Evolutionary conservation across 2,888 invertebrate species (phyloP), one percentile per base, ranked within the genome.

Genomic region (Vesta saturnalis): DNA sequence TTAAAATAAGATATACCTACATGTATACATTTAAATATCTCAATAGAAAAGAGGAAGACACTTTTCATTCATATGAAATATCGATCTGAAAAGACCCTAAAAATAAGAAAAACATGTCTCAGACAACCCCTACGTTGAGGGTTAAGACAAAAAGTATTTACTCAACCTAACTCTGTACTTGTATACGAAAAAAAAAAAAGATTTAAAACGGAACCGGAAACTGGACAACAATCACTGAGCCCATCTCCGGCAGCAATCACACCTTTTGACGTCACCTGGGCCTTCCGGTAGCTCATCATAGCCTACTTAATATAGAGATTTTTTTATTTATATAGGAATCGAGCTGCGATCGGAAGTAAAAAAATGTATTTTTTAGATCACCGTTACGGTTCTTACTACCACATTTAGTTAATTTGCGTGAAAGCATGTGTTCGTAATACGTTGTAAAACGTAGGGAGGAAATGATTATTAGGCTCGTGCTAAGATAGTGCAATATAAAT

Each of bases 231-330:
- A 80, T 81, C 82, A 82, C 76, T 72, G 77, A 74, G 81, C 81
- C 77, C 81, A 83, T 83, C 83, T 83, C 83, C 83, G 83, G 80
- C 77, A 75, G 75, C 78, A 80, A 80, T 81, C 80, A 78, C 81
- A 79, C 81, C 80, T 81, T 78, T 72, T 80, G 79, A 78, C 80
- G 78, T 79, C 78, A 78, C 76, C 74, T 70, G 70, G 72, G 65
- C 75, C 76, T 80, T 81, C 80, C 81, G 80, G 80, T 78, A 75
- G 19, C 58, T 23, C 57, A 67, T 64, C 52, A 35, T 61, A 59
- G 35, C 62, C 65, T 62, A 65, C 68, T 68, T 68, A 68, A 52
- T 64, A 30, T 39, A 54, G 39, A 58, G 64, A 58, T 65, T 66
- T 66, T 66, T 66, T 66, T 16, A 54, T 49, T 3, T 39, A n/a